Evolutionary conservation across 2,888 invertebrate species (phyloP).

Genomic region (Cheilosia urbana): DNA sequence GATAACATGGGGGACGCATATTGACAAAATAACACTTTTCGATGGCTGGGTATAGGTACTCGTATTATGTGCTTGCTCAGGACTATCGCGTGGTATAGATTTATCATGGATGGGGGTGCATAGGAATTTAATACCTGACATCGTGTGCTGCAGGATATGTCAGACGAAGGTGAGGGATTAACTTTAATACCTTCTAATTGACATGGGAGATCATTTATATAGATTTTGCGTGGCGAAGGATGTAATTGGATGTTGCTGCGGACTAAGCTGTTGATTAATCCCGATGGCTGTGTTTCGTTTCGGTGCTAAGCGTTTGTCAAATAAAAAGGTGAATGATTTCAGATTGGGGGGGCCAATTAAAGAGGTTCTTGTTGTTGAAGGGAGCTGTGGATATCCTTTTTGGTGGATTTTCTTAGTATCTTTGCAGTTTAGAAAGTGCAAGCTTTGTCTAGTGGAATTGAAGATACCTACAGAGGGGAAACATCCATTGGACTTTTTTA

Average conservation of each 20-base stretch:
- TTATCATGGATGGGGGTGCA: slow-evolving; percentile 1
- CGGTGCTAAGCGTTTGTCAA: slow-evolving; percentile 40
- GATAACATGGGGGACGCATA: slow-evolving; percentile 21
- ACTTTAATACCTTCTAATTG: slow-evolving; percentile 83
- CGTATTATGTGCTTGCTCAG: slow-evolving; percentile 8
- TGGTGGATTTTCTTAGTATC: too few species aligned
- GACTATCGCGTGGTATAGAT: slow-evolving; percentile 15
- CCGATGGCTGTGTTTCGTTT: slow-evolving; percentile 41
- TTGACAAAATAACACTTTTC: slow-evolving; percentile 58
- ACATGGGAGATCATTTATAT: slow-evolving; percentile 77
- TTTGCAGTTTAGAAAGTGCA: too few species aligned
- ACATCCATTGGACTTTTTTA: too few species aligned
- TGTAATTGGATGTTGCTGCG: slow-evolving; percentile 57
- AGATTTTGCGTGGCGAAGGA: slow-evolving; percentile 59
- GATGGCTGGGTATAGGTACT: background rate
- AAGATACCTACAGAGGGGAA: too few species aligned
- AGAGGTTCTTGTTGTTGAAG: background rate
- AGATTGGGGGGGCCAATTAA: slow-evolving; percentile 33
- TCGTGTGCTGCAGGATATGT: slow-evolving; percentile 44
- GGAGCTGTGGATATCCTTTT: too few species aligned
- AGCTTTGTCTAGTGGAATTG: too few species aligned
- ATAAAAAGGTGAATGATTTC: slow-evolving; percentile 37
- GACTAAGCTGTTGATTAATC: slow-evolving; percentile 67
- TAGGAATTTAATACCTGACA: slow-evolving; percentile 74
- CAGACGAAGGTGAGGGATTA: slow-evolving; percentile 78